A percentile compares a stretch with the other conserved stretches of the same genome.
Conservation (phyloP, 2,888 invertebrate species). For the Stenoptilia bipunctidactyla region DNA sequence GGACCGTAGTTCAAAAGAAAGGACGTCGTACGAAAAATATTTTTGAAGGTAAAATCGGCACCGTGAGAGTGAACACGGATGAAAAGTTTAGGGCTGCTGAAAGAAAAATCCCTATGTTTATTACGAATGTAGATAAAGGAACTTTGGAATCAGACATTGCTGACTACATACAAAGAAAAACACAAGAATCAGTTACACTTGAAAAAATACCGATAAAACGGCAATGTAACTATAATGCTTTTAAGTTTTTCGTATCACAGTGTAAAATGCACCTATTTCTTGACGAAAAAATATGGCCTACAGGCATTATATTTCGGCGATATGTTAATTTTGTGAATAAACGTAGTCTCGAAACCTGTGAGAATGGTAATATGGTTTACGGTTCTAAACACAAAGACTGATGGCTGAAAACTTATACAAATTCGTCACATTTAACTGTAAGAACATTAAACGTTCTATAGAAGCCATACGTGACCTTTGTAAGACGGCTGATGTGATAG, state of each 20-base stretch:
- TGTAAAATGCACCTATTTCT: slow-evolving; percentile 8
- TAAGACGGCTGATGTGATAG: background rate
- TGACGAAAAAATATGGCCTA: slow-evolving; percentile 10
- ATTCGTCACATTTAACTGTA: background rate
- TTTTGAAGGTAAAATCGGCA: background rate
- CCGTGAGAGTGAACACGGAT: background rate
- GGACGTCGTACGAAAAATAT: background rate
- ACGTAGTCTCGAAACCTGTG: background rate
- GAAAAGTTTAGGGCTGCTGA: slow-evolving; percentile 8
- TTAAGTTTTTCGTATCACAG: slow-evolving; percentile 8
- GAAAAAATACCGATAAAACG: background rate
- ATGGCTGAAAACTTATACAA: background rate
- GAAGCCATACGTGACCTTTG: background rate
- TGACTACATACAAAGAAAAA: background rate
- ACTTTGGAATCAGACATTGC: slow-evolving; percentile 3
- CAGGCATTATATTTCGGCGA: slow-evolving; percentile 8
- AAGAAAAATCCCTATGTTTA: slow-evolving; percentile 6
- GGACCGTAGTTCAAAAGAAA: background rate
- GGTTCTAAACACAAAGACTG: background rate
- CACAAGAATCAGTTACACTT: background rate
- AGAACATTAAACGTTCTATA: background rate
- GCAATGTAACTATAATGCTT: slow-evolving; percentile 7
- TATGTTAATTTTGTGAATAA: slow-evolving; percentile 7
- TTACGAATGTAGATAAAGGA: slow-evolving; percentile 5
- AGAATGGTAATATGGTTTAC: too few species aligned